Percentiles rank a stretch among this genome's conserved stretches.
Conservation (phyloP, 2,888 invertebrate genomes). For the Ernsta delagoae region DNA sequence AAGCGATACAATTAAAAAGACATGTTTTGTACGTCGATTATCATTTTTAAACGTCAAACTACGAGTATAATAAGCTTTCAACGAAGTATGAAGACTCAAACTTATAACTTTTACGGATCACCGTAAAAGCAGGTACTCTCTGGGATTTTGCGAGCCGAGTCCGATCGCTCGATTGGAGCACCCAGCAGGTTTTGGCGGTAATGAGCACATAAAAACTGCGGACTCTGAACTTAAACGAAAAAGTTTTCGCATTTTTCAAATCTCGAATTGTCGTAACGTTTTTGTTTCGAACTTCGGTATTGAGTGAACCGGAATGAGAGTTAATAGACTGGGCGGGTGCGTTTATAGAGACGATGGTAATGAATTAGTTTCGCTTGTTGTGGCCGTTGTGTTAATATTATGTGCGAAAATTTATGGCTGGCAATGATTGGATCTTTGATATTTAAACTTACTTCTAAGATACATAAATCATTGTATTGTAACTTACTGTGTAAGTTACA, state of each 20-base stretch:
- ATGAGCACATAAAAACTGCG: slow-evolving; percentile 65
- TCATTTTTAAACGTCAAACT: background rate
- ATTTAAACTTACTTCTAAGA: too few relatives aligned
- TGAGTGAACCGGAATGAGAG: slow-evolving; percentile 38
- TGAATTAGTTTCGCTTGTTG: background rate
- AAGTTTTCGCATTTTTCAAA: slow-evolving; percentile 70
- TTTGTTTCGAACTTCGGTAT: slow-evolving; percentile 49
- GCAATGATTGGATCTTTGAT: too few relatives aligned
- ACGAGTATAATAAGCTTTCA: background rate
- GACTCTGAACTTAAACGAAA: slow-evolving; percentile 64
- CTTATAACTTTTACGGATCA: slow-evolving; percentile 60
- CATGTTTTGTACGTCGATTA: background rate
- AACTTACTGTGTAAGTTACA: too few relatives aligned
- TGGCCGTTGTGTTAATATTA: too few relatives aligned
- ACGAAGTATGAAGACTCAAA: slow-evolving; percentile 42
- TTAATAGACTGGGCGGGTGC: slow-evolving; percentile 26
- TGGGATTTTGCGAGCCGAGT: slow-evolving; percentile 45
- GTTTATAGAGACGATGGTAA: slow-evolving; percentile 26
- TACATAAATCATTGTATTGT: too few relatives aligned
- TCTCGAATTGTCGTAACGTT: slow-evolving; percentile 58
- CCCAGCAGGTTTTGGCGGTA: slow-evolving; percentile 64
- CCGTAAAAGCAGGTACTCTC: slow-evolving; percentile 49
- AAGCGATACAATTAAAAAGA: background rate
- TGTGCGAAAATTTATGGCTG: too few relatives aligned
- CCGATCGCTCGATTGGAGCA: slow-evolving; percentile 51